These are phyloP conservation scores for Papilio elwesi DNA, from an alignment of 2,888 invertebrate genomes.

Conservation along the genomic window DNA sequence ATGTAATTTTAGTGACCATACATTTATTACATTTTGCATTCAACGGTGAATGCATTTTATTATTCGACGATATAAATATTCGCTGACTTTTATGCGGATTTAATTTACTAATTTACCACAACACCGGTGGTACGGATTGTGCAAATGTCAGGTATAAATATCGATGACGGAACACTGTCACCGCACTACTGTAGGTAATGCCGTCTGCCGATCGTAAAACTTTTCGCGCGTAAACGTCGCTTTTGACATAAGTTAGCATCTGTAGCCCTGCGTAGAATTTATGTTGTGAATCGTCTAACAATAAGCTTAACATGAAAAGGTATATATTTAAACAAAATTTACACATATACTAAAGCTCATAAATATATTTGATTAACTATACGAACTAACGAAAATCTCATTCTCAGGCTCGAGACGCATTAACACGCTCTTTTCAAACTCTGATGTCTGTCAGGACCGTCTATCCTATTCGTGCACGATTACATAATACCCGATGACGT, in stretches of 20 bases:
- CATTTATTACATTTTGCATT: background rate
- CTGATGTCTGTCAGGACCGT: too few relatives aligned
- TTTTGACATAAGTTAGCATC: slow-evolving; percentile 73
- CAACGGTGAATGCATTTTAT: background rate
- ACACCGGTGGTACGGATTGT: background rate
- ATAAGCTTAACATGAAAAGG: too few relatives aligned
- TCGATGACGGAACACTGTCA: slow-evolving; percentile 48
- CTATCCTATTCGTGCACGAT: too few relatives aligned
- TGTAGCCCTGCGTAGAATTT: slow-evolving; percentile 75
- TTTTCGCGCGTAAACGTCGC: slow-evolving; percentile 83
- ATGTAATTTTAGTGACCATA: background rate
- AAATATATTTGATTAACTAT: too few relatives aligned
- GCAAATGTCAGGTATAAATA: slow-evolving; percentile 37
- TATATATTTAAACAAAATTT: too few relatives aligned
- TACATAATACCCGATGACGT: too few relatives aligned
- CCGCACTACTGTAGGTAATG: slow-evolving; percentile 70
- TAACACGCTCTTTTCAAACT: too few relatives aligned
- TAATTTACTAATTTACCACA: slow-evolving; percentile 4
- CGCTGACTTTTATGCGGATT: background rate
- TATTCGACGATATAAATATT: background rate
- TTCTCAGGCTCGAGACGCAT: too few relatives aligned
- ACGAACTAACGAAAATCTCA: too few relatives aligned
- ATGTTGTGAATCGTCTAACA: slow-evolving; percentile 48
- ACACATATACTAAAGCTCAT: too few relatives aligned
- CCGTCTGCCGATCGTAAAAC: slow-evolving; percentile 81